Base-by-base conservation (phyloP, 2,888 invertebrate species). In the Calameuta idolon region DNA sequence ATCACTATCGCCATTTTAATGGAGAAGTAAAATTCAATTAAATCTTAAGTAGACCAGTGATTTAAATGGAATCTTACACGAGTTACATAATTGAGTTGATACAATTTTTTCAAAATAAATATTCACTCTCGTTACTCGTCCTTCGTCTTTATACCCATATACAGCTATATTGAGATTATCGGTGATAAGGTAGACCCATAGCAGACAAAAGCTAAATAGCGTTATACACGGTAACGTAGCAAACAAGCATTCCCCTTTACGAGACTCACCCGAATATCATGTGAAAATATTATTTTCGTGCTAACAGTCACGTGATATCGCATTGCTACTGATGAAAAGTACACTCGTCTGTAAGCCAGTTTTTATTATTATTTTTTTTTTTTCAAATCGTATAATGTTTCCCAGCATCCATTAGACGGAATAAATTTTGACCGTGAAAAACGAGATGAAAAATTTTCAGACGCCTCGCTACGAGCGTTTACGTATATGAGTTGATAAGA, bases 251-350 rank as follows among this genome's bases (percentile, higher is more conserved):
- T 55, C 1, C 15, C 5, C 55, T 73, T 79, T 76, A 71, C 78
- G 74, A 73, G 75, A 77, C 84, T 83, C 84, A 80, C 82, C 77
- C 81, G 77, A 81, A 79, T 85, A 81, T 84, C 82, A 80, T 82
- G 85, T 80, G 85, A 85, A 85, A 85, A 85, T 84, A 82, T 80
- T 81, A 83, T 84, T 83, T 84, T 83, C 83, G 81, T 79, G 69
- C 35, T 73, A 73, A 76, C 9, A n/a, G 84, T 81, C 83, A 82
- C 79, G 80, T 81, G 81, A 79, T 80, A 79, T 79, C 79, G 80
- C 81, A 74, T 76, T 73, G 75, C 78, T 75, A 80, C 80, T 81
- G 80, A 77, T 73, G 75, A 55, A 23, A 55, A 55, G 55, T 23
- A 23, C 23, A 23, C 55, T 55, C 23, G 23, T 2, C 1, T 2